These are phyloP conservation scores for Grammomys dolichurus DNA, from an alignment of 2,113 vertebrate genomes.

Conservation along the genomic window DNA sequence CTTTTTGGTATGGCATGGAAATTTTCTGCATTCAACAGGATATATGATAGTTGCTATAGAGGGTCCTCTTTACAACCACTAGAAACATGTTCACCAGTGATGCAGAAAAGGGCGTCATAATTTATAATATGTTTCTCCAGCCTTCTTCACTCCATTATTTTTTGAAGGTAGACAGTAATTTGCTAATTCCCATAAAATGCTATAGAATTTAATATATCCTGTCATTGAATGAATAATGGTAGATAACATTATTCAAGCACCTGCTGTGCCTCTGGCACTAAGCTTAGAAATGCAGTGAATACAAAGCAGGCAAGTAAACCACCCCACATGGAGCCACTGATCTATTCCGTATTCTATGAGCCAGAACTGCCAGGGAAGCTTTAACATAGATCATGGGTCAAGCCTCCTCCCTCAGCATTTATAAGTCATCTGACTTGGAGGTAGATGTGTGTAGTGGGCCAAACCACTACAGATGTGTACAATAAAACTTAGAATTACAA, in stretches of 20 bases:
- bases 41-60: slow-evolving; percentile 50
- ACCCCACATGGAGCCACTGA: neutral
- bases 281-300: neutral
- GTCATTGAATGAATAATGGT: slow-evolving; percentile 7
- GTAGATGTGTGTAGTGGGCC: neutral
- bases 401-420: neutral
- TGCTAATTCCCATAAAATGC: neutral
- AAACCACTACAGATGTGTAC: neutral
- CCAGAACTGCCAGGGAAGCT: neutral
- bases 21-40: slow-evolving; percentile 66
- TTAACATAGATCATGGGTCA: neutral
- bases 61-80: slow-evolving; percentile 13
- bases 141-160: neutral
- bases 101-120: slow-evolving; percentile 1
- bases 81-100: slow-evolving; percentile 23
- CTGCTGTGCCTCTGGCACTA: neutral
- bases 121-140: neutral
- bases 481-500: neutral
- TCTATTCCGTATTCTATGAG: slow-evolving; percentile 11
- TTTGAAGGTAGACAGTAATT: neutral
- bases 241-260: neutral
- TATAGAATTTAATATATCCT: slow-evolving; percentile 10
- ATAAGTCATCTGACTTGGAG: neutral
- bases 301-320: neutral
- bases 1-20: slow-evolving; percentile 68